Evolutionary conservation across 1,140 invertebrate species (phyloP).

Genomic region (Dermatophagoides farinae): DNA sequence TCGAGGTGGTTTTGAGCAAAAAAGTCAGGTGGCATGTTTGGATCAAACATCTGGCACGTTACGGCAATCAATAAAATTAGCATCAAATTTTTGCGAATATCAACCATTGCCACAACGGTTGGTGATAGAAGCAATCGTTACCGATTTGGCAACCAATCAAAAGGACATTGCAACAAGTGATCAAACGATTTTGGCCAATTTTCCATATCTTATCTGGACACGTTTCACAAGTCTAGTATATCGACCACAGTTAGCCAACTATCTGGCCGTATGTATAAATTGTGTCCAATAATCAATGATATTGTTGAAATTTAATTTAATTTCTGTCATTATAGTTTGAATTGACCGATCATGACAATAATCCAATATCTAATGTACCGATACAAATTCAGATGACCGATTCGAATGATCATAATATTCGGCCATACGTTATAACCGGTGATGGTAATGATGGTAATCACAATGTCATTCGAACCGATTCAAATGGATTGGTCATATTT

Average conservation of each 20-base stretch:
- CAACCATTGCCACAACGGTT: constrained; percentile 17
- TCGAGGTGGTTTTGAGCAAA: too few relatives aligned
- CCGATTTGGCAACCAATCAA: background rate
- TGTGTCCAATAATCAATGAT: too few relatives aligned
- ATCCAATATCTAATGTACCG: constrained; percentile 13
- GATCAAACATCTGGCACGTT: too few relatives aligned
- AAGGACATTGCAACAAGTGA: too few relatives aligned
- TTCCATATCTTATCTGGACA: constrained; percentile 22
- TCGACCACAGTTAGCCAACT: constrained; percentile 23
- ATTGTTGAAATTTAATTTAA: too few relatives aligned
- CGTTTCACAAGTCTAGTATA: constrained; percentile 21
- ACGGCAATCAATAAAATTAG: too few relatives aligned
- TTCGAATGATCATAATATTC: background rate
- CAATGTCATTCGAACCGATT: background rate
- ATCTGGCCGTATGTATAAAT: constrained; percentile 23
- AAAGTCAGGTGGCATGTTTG: too few relatives aligned
- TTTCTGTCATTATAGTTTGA: constrained; percentile 19
- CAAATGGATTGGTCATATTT: background rate
- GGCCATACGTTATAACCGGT: background rate
- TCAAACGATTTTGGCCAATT: background rate
- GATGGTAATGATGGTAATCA: background rate
- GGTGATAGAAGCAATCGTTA: constrained; percentile 23
- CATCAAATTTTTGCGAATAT: too few relatives aligned
- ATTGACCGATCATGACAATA: constrained; percentile 19
- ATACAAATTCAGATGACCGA: background rate